Base-by-base conservation (phyloP, 2,113 vertebrate species). In the Fulica atra region DNA sequence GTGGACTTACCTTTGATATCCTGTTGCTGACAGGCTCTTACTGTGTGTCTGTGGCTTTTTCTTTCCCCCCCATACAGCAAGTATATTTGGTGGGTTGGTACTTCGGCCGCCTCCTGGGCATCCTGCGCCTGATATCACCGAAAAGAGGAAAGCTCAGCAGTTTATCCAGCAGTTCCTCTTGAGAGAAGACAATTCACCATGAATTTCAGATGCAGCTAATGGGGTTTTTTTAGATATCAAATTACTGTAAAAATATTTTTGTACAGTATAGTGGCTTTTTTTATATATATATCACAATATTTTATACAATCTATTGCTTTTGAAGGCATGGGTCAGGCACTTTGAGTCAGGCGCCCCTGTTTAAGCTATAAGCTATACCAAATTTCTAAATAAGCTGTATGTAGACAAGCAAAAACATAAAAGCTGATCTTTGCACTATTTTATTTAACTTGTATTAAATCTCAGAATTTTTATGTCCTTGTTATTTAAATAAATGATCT, bases 91-190 rank as follows among this genome's bases (percentile, higher is more conserved):
- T 78, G 98, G 98, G 17, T 95, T 99, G 93, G 81, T 99, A 15
- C 97, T 99, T 42, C 98, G 98, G 44, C 98, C 99, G 11, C 97
- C 98, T 16, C 92, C 97, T 5, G 88, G 68, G 13, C 96, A 63
- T 1, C 95, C 93, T 10, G 94, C 96, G 4, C 99, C 98, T 11
- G 98, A 98, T 65, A 96, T 98, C 7, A 69, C 86, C 1, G 98
- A 99, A 54, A 99, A 99, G 97, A 99, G 97, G 96, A 99, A 98
- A 93, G 98, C 98, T n/a, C 98, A 99, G 96, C 98, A 99, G 24
- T 99, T 99, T 57, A 98, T 99, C 95, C 98, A 92, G 18, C 99
- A 99, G 81, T 99, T 99, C 96, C 98, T 99, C 48, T 0, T 81
- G 42, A 84, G 46, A 53, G 82, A 92, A 95, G 82, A 96, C 24